Base-by-base conservation (phyloP, 2,113 vertebrate species). In the Ochotona princeps region DNA sequence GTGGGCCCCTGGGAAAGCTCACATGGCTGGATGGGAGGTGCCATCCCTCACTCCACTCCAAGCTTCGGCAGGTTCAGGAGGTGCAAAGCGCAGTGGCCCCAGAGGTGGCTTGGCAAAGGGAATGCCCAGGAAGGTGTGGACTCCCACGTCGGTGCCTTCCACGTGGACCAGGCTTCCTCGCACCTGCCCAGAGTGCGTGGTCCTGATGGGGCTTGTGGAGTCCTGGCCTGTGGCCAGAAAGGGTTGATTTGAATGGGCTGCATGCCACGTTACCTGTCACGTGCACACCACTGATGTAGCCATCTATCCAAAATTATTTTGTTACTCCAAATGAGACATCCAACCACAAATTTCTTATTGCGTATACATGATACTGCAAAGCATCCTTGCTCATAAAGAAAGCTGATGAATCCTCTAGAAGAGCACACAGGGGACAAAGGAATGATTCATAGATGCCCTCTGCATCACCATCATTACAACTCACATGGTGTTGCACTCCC, bases 91-190 rank as follows among this genome's bases (percentile, higher is more conserved):
- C 93, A 99, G 96, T 3, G 97, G 92, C 35, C 98, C 99, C 5
- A 98, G 4, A 3, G 98, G 99, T 3, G 99, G 97, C 96, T 98
- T 98, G n/a, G 99, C 99, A 97, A 99, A 99, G 35, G 99, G 99
- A 67, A 99, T 95, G 15, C 98, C 98, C 49, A 99, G 96, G 97
- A 98, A 99, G 94, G 91, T 95, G 60, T 99, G 94, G 69, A 98
- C 98, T 0, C 96, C 95, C 1, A 74, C 91, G 47, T 98, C 96
- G 0, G 96, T 98, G 26, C 96, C 98, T 81, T 98, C 98, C 65
- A 99, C 98, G 0, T 67, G 97, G 35, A 97, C 2, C 73, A 97
- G 97, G 35, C 85, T 97, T n/a, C 99, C 99, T 89, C 18, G 96
- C 89, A 99, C 97, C 13, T 7, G 60, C 2, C 99, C 99, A 0